Conservation (phyloP, 2,113 vertebrate genomes). For the Actenoides lindsayi region DNA sequence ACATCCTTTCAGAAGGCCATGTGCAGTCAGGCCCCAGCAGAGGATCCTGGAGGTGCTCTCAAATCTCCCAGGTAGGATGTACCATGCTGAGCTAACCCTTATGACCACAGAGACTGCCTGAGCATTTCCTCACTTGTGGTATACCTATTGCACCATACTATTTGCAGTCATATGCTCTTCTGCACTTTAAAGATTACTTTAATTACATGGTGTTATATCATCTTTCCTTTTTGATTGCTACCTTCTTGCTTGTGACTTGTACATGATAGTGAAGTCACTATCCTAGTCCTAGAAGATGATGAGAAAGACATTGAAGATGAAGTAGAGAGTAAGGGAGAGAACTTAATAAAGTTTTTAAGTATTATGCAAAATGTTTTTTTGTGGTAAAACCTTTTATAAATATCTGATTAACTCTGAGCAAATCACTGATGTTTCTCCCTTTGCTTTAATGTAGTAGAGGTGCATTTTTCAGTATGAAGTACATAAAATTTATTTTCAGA, state of each 20-base stretch:
- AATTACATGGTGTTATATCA: not conserved
- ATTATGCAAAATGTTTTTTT: not conserved
- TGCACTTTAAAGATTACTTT: not conserved
- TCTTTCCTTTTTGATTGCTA: not conserved
- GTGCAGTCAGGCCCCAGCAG: fast-evolving
- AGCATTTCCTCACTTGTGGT: not conserved
- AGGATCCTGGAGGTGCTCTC: not conserved
- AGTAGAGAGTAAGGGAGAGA: not conserved
- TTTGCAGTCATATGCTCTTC: not conserved
- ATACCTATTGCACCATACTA: not conserved
- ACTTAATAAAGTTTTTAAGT: not conserved
- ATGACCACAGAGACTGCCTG: not conserved
- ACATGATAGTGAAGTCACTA: not conserved
- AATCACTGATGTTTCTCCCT: not conserved
- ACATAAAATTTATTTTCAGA: not conserved
- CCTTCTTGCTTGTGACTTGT: not conserved
- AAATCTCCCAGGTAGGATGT: not conserved
- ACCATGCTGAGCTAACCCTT: fast-evolving
- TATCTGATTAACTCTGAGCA: not conserved
- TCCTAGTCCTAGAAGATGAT: not conserved
- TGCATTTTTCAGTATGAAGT: not conserved
- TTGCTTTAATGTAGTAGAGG: not conserved
- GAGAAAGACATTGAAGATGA: not conserved
- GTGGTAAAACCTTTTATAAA: not conserved
- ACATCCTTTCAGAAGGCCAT: not conserved